These are phyloP conservation scores for Melieria omissa DNA, from an alignment of 2,888 invertebrate species.

Conservation along the genomic window DNA sequence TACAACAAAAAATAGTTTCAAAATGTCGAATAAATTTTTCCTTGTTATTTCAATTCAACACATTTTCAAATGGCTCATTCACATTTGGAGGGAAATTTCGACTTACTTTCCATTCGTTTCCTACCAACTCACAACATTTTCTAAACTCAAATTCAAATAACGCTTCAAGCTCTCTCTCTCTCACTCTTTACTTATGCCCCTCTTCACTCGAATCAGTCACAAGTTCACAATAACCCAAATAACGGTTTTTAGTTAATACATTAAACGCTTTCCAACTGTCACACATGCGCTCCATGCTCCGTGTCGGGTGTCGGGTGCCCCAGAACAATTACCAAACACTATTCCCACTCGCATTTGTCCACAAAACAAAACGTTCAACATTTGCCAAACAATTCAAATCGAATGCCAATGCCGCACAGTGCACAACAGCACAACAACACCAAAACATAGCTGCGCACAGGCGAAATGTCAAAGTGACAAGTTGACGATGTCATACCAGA, in stretches of 20 bases:
- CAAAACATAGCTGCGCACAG: background rate
- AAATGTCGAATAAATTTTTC: no score
- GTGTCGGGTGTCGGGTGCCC: background rate
- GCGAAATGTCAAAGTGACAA: slow-evolving; percentile 34
- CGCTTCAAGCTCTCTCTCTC: background rate
- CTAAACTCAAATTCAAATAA: no score
- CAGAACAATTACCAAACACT: slow-evolving; percentile 1
- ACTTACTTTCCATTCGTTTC: no score
- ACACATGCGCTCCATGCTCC: no score
- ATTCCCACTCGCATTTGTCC: background rate
- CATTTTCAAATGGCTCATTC: no score
- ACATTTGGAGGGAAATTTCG: no score
- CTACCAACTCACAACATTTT: no score
- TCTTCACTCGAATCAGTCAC: background rate
- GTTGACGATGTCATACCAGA: slow-evolving; percentile 19
- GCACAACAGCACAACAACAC: slow-evolving; percentile 8
- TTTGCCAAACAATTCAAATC: slow-evolving; percentile 21
- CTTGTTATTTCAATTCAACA: no score
- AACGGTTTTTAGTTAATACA: slow-evolving; percentile 7
- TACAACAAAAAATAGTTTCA: no score
- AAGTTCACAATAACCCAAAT: slow-evolving; percentile 27
- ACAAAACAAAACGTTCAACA: slow-evolving; percentile 8
- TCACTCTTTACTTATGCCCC: background rate
- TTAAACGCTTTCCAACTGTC: background rate
- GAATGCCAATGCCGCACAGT: slow-evolving; percentile 36